Conservation (phyloP, 2,888 invertebrate species). For the Aradus depressus region DNA sequence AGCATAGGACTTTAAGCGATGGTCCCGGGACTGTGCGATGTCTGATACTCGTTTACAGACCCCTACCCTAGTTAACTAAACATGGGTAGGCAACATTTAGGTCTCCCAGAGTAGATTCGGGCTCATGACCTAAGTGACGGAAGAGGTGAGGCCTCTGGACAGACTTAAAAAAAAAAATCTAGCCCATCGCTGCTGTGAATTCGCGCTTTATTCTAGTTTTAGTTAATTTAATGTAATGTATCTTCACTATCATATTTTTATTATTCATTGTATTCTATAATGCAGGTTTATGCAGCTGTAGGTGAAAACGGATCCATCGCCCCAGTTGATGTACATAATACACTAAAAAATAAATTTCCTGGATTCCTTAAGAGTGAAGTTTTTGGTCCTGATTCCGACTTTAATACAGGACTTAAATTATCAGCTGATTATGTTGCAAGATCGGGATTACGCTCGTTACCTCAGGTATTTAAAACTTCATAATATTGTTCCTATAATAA, state of each 20-base stretch:
- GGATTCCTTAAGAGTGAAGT: constrained; percentile 59
- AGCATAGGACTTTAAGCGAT: too few species aligned
- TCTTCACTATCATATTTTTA: constrained; percentile 1
- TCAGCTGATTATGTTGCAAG: constrained; percentile 67
- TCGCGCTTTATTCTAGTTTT: too few species aligned
- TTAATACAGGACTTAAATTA: constrained; percentile 75
- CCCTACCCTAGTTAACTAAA: too few species aligned
- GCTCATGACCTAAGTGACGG: too few species aligned
- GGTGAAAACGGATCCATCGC: constrained; percentile 43
- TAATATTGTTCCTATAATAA: not conserved
- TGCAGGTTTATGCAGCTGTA: constrained; percentile 45
- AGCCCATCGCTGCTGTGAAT: too few species aligned
- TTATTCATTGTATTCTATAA: constrained; percentile 31
- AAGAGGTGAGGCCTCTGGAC: too few species aligned
- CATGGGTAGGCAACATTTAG: too few species aligned
- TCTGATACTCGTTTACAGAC: too few species aligned
- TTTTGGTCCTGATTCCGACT: constrained; percentile 79
- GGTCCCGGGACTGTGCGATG: too few species aligned
- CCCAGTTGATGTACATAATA: constrained; percentile 56
- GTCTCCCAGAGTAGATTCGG: too few species aligned
- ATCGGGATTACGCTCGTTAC: constrained; percentile 58
- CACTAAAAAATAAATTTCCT: constrained; percentile 50
- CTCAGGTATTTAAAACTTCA: constrained; percentile 42
- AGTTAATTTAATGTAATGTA: not conserved
- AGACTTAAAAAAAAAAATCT: too few species aligned